Evolutionary conservation across 2,888 invertebrate species (phyloP).

Genomic region (Drosophila acutilabella): DNA sequence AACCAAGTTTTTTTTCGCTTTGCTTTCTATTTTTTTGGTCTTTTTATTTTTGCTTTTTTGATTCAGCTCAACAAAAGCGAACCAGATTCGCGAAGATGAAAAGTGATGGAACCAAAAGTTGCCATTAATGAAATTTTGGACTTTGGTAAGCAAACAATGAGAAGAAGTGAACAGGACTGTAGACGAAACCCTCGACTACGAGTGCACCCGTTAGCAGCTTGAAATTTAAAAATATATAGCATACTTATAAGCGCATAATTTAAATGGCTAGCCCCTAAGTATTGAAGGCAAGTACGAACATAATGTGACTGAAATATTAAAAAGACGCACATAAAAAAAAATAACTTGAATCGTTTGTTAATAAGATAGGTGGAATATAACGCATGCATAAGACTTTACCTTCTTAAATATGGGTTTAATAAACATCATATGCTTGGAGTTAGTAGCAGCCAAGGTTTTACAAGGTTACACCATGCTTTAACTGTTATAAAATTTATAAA

Average conservation of each 20-base stretch:
- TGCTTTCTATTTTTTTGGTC: neutral
- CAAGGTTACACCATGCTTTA: too few species aligned
- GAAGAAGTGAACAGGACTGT: neutral
- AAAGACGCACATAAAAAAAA: too few species aligned
- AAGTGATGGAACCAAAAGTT: neutral
- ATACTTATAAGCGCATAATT: neutral
- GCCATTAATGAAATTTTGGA: conserved; percentile 46
- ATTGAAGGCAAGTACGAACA: neutral
- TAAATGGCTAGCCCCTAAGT: too few species aligned
- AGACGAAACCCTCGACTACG: neutral
- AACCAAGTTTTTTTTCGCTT: conserved; percentile 48
- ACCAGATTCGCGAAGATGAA: neutral
- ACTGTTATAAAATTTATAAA: too few species aligned
- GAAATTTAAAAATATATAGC: neutral
- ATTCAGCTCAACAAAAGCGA: conserved; percentile 7
- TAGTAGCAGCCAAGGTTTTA: too few species aligned
- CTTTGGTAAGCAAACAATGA: conserved; percentile 14
- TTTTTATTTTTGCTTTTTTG: neutral
- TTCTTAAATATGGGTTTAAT: too few species aligned
- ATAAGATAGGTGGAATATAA: too few species aligned
- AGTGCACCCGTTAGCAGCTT: neutral
- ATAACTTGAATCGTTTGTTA: too few species aligned
- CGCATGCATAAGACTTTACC: too few species aligned
- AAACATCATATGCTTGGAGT: too few species aligned
- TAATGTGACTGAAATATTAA: neutral